A percentile compares a stretch with the other conserved stretches of the same genome.
Conservation (phyloP, 53 echinoderm and acorn worm genomes). For the Actinopyga echinites region DNA sequence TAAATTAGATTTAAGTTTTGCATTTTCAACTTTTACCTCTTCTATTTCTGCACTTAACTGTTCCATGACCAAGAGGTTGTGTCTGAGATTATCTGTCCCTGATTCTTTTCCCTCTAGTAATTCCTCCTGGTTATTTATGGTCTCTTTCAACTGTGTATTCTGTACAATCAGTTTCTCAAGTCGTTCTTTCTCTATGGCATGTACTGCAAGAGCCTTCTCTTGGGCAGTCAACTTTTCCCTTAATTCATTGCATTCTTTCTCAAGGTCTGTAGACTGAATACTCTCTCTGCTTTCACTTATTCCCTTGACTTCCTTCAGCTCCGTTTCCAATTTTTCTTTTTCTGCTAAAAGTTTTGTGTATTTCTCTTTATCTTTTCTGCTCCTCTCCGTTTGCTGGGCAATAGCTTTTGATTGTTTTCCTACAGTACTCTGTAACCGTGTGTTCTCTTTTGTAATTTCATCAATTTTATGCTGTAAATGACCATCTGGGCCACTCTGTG, state of each 20-base stretch:
- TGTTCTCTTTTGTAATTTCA: constrained; percentile 57
- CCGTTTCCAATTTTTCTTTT: constrained; percentile 50
- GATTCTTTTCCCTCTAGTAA: constrained; percentile 40
- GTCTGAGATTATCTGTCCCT: constrained; percentile 44
- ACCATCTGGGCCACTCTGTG: neutral
- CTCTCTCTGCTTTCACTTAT: constrained; percentile 5
- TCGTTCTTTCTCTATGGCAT: constrained; percentile 50
- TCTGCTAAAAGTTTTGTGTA: constrained; percentile 66
- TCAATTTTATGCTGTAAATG: constrained; percentile 51
- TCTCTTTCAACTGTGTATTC: constrained; percentile 76
- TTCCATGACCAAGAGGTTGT: constrained; percentile 31
- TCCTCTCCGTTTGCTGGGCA: constrained; percentile 78
- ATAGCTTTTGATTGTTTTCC: constrained; percentile 86
- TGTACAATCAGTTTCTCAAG: constrained; percentile 64
- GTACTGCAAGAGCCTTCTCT: constrained; percentile 53
- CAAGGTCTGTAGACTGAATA: constrained; percentile 4
- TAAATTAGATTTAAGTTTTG: constrained; percentile 51
- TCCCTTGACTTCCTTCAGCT: constrained; percentile 13
- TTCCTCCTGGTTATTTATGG: constrained; percentile 64
- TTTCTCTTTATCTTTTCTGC: constrained; percentile 69
- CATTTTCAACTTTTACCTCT: constrained; percentile 50
- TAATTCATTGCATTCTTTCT: constrained; percentile 66
- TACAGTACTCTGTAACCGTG: constrained; percentile 61
- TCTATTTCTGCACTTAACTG: constrained; percentile 17
- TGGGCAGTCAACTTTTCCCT: constrained; percentile 61